Evolutionary conservation across 2,888 invertebrate genomes (phyloP).

Genomic region (Escarpia spicata): DNA sequence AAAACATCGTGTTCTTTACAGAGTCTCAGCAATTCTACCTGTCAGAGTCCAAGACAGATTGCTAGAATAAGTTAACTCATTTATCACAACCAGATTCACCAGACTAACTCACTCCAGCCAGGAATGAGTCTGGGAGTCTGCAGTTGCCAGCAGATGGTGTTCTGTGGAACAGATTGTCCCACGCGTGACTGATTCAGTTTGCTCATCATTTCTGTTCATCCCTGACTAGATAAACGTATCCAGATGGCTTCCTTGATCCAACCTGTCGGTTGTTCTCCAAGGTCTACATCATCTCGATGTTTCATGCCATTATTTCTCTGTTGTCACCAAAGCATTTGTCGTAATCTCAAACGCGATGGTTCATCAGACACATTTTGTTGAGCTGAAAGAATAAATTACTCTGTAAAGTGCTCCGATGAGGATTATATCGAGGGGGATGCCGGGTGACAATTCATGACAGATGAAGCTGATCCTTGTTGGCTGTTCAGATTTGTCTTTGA

Average conservation of each 20-base stretch:
- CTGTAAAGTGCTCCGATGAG: background rate
- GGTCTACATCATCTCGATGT: background rate
- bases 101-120: background rate
- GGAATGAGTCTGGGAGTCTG: background rate
- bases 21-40: background rate
- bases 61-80: background rate
- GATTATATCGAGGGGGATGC: background rate
- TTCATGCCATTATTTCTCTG: background rate
- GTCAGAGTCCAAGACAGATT: background rate
- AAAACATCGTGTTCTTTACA: background rate
- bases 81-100: background rate
- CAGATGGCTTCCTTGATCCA: slow-evolving; percentile 6
- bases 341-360: background rate
- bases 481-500: background rate
- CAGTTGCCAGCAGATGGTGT: background rate
- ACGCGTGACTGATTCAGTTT: background rate
- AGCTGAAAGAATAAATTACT: background rate
- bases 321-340: background rate
- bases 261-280: background rate
- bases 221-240: background rate
- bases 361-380: background rate
- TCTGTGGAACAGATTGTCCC: background rate
- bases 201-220: background rate
- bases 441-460: background rate
- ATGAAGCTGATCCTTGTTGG: background rate